Evolutionary conservation across 2,113 vertebrate species (phyloP), one percentile per base, ranked within the genome.

Genomic region (Galemys pyrenaicus): DNA sequence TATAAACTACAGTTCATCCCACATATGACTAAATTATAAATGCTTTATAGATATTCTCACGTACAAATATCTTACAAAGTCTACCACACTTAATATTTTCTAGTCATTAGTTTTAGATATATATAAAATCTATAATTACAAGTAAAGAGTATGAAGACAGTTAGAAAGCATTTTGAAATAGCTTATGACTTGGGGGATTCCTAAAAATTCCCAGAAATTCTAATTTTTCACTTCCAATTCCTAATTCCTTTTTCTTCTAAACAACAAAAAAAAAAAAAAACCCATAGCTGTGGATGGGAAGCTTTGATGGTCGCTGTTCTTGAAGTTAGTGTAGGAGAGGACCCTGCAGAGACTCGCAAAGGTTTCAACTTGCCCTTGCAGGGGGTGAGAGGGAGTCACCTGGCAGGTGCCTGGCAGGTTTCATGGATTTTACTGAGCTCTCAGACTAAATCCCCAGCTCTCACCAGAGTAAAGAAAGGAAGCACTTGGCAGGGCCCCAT

Each of bases 181-280:
- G 71, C 30, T 84, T 93, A 44, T 37, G 39, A 91, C 83, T 92
- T 67, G 67, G 35, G 5, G 49, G 17, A 93, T 87, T 89, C 17
- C 32, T 28, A 30, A 73, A 49, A 73, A 84, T 51, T 67, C 19
- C 51, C 65, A n/a, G 44, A 60, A 64, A 73, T 65, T 71, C 30
- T 30, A 30, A 7, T 22, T 51, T 35, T 85, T 49, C 71, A 32
- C 24, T 65, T 62, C 51, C 30, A 35, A 39, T 91, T 79, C 65
- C n/a, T 41, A 83, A 92, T 62, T 17, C 19, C 19, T 64, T 91
- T 56, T 22, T 54, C 89, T 35, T 75, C 28, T 15, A 71, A 49
- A 74, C 58, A 70, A 35, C 22, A 56, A 67, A 32, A 39, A 51
- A 51, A 51, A 51, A 51, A 9, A 49, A 8, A 49, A 49, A 39